Percentiles rank a stretch among this genome's conserved stretches.
phyloP scores from a whole-genome alignment of 1,140 invertebrate species.

The Drosophila mayri region DNA sequence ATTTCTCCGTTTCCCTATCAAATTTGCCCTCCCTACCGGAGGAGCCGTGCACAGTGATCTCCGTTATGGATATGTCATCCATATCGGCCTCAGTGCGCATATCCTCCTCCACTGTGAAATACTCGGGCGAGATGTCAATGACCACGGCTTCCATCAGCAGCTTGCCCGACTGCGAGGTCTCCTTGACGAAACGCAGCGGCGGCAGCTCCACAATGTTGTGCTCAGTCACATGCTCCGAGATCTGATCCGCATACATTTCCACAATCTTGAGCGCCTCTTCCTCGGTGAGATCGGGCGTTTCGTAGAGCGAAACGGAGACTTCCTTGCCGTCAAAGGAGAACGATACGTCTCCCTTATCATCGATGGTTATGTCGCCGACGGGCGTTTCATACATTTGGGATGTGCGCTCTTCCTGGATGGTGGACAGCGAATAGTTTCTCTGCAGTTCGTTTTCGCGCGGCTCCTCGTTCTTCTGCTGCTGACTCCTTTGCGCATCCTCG shows the following conservation, averaged over 20 bases:
- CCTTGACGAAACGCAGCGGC: constrained; percentile 94
- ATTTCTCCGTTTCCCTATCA: constrained; percentile 84
- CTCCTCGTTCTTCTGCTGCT: constrained; percentile 84
- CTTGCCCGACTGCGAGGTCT: constrained; percentile 94
- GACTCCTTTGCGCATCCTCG: constrained; percentile 89
- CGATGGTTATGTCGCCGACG: constrained; percentile 90
- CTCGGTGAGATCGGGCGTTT: constrained; percentile 96
- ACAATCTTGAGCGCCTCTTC: constrained; percentile 96
- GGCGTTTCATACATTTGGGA: constrained; percentile 94
- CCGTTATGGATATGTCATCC: constrained; percentile 92
- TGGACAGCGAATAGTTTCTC: constrained; percentile 92
- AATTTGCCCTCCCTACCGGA: constrained; percentile 84
- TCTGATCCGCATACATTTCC: constrained; percentile 96
- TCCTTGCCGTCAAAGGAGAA: constrained; percentile 96
- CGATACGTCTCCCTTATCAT: constrained; percentile 93
- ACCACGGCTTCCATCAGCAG: constrained; percentile 95
- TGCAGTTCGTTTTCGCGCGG: constrained; percentile 86
- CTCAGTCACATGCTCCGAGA: constrained; percentile 95
- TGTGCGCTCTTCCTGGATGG: constrained; percentile 95
- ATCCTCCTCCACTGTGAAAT: constrained; percentile 92
- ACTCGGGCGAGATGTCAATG: constrained; percentile 95
- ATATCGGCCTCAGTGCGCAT: constrained; percentile 93
- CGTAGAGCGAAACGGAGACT: constrained; percentile 95
- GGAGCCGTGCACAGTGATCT: constrained; percentile 85
- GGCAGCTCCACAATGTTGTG: constrained; percentile 95